Evolutionary conservation across 2,888 invertebrate species (phyloP), one percentile per base, ranked within the genome.

Genomic region (Tethea ocularis): DNA sequence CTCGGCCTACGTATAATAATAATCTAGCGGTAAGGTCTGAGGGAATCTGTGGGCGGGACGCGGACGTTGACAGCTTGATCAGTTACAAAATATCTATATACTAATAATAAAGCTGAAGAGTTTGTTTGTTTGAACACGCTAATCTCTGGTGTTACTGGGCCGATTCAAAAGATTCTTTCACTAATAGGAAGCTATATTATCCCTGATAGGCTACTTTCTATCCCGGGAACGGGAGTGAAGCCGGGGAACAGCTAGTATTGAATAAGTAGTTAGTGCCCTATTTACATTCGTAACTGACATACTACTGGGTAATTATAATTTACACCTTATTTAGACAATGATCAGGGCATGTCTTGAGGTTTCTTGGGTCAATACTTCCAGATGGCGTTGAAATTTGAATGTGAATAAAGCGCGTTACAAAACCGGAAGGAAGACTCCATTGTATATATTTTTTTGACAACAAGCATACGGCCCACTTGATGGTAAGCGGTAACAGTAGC

Each of bases 21-120:
- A 41, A 41, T 41, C 41, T 41, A 17, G 41, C 41, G 41, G 41
- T 17, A 46, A 46, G 17, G 20, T 46, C 46, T 46, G 46, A 46
- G 17, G 20, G 38, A 38, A 20, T 46, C 36, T 36, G 41, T 38
- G 56, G 38, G 22, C 33, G 23, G 1, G 56, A 36, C 56, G 33
- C 54, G 38, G 23, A 41, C 38, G 36, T 36, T 56, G 56, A 38
- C 56, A 56, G 56, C 23, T 7, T 23, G 38, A 56, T 38, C 56
- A 13, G 56, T 56, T 38, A 56, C 23, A 38, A 23, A 41, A 56
- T 23, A 23, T n/a, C n/a, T n/a, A n/a, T n/a, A n/a, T n/a, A n/a
- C n/a, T n/a, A n/a, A n/a, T n/a, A n/a, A n/a, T n/a, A n/a, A n/a
- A n/a, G n/a, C n/a, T n/a, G n/a, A n/a, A n/a, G n/a, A n/a, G n/a